Evolutionary conservation across 1,140 invertebrate species (phyloP).

Genomic region (Trichonephila clavata): DNA sequence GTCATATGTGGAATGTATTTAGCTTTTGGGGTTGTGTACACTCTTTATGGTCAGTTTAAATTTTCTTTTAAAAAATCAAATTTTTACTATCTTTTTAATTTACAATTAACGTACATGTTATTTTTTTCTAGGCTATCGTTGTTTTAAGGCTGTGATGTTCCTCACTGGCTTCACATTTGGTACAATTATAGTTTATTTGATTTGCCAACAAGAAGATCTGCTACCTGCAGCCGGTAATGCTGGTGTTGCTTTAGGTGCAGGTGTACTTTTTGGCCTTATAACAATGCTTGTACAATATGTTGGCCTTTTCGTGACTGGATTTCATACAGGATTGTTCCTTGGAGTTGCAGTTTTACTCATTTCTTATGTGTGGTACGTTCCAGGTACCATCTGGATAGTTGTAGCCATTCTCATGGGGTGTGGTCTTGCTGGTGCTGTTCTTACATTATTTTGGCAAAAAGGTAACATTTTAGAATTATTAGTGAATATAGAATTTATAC

Average conservation of each 20-base stretch:
- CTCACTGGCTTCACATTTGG: slow-evolving; percentile 93
- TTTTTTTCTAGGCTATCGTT: slow-evolving; percentile 89
- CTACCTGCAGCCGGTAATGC: slow-evolving; percentile 89
- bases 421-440: slow-evolving; percentile 86
- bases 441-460: slow-evolving; percentile 84
- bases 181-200: slow-evolving; percentile 87
- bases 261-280: slow-evolving; percentile 89
- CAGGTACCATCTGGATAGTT: slow-evolving; percentile 85
- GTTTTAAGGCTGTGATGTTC: slow-evolving; percentile 94
- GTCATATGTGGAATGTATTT: slow-evolving; percentile 84
- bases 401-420: slow-evolving; percentile 86
- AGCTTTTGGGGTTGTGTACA: slow-evolving; percentile 85
- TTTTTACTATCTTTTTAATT: background rate
- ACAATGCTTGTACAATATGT: slow-evolving; percentile 91
- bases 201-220: slow-evolving; percentile 88
- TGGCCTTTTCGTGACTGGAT: slow-evolving; percentile 91
- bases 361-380: slow-evolving; percentile 81
- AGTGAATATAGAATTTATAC: too few relatives aligned
- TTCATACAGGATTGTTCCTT: slow-evolving; percentile 88
- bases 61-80: background rate
- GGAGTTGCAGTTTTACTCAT: slow-evolving; percentile 84
- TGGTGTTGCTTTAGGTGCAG: slow-evolving; percentile 87
- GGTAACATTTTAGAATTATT: slow-evolving; percentile 60
- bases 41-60: slow-evolving; percentile 84
- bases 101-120: slow-evolving; percentile 73